Conservation (phyloP, 2,113 vertebrate species). For the Ariopsis seemanni region DNA sequence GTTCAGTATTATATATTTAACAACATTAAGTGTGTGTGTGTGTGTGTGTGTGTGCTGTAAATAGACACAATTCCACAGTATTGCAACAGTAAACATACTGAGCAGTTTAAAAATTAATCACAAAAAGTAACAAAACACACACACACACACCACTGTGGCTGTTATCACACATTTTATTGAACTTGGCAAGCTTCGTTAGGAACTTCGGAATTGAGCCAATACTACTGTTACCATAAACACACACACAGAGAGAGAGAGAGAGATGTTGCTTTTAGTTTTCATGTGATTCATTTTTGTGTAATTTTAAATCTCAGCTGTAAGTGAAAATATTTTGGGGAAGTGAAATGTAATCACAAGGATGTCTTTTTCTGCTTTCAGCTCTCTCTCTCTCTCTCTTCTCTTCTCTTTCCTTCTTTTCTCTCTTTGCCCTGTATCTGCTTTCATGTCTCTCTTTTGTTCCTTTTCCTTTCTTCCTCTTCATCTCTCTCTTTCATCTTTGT, state of each 20-base stretch:
- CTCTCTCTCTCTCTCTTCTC: neutral
- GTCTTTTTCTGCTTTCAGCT: neutral
- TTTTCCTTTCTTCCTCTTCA: too few species aligned
- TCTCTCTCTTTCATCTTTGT: too few species aligned
- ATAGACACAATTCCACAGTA: conserved; percentile 79
- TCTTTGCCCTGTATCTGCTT: too few species aligned
- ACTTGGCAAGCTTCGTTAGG: neutral
- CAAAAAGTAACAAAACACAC: conserved; percentile 48
- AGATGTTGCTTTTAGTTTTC: too few species aligned
- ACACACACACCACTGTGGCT: conserved; percentile 38
- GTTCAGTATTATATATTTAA: too few species aligned
- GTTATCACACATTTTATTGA: neutral
- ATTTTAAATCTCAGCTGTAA: too few species aligned
- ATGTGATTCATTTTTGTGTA: too few species aligned
- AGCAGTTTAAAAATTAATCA: conserved; percentile 76
- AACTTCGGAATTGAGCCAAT: neutral
- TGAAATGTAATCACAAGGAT: too few species aligned
- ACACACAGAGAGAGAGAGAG: neutral
- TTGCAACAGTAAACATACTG: conserved; percentile 80
- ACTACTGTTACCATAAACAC: neutral
- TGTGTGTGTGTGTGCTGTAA: conserved; percentile 70
- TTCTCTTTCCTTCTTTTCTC: too few species aligned
- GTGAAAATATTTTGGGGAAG: too few species aligned
- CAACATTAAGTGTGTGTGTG: too few species aligned
- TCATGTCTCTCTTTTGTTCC: too few species aligned